Evolutionary conservation across 2,888 invertebrate genomes (phyloP).

Genomic region (Campoplex nolae): DNA sequence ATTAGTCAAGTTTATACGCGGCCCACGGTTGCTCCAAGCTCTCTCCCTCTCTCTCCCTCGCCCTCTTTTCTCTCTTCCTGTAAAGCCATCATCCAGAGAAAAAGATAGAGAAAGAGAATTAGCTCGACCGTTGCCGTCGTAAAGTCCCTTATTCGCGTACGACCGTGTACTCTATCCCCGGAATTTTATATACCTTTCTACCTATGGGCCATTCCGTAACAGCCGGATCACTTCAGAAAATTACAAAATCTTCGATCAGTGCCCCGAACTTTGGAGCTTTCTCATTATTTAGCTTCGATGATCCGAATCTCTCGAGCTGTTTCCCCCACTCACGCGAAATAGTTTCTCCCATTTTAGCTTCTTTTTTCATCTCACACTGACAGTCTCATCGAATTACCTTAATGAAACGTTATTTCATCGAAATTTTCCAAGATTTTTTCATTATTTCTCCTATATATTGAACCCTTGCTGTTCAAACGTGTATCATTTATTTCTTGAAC

Average conservation of each 20-base stretch:
- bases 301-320: neutral
- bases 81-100: conserved; percentile 25
- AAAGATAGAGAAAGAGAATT: conserved; percentile 15
- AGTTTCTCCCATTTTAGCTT: too few relatives aligned
- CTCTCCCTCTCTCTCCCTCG: conserved; percentile 31
- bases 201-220: conserved; percentile 35
- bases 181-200: conserved; percentile 39
- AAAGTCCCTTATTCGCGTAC: conserved; percentile 63
- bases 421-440: too few relatives aligned
- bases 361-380: neutral
- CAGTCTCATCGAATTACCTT: neutral
- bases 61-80: neutral
- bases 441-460: too few relatives aligned
- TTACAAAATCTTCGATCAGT: neutral
- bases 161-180: conserved; percentile 48
- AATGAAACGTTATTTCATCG: too few relatives aligned
- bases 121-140: conserved; percentile 41
- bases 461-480: too few relatives aligned
- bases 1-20: conserved; percentile 76
- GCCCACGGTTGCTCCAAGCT: conserved; percentile 57
- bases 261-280: too few relatives aligned
- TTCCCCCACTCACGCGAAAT: neutral
- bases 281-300: too few relatives aligned
- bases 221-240: neutral
- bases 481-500: too few relatives aligned